Evolutionary conservation across 1,140 invertebrate species (phyloP).

Genomic region (Camponotus pennsylvanicus): DNA sequence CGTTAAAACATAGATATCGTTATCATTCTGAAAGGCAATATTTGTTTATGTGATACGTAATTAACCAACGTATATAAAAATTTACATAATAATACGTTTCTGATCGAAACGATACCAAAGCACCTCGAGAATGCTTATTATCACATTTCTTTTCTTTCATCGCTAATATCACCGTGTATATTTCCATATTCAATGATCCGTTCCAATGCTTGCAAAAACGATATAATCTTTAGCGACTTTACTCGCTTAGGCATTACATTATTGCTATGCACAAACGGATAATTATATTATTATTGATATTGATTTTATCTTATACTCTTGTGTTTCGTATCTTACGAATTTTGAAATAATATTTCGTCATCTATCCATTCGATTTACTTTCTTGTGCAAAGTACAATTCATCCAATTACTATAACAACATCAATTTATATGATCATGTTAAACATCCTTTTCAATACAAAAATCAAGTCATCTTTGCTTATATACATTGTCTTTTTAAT

Average conservation of each 20-base stretch:
- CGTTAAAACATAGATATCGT: neutral
- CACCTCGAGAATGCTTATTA: slow-evolving; percentile 9
- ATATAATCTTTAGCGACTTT: slow-evolving; percentile 14
- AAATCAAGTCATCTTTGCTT: neutral
- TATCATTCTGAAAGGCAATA: neutral
- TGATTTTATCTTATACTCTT: neutral
- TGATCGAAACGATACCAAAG: neutral
- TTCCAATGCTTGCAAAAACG: slow-evolving; percentile 13
- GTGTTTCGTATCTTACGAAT: slow-evolving; percentile 28
- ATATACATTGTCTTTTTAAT: neutral
- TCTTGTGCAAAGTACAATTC: neutral
- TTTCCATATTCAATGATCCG: slow-evolving; percentile 60
- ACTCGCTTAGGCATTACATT: neutral
- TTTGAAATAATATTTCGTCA: slow-evolving; percentile 39
- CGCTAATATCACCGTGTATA: neutral
- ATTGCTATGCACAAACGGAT: neutral
- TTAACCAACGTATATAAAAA: neutral
- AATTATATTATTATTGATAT: neutral
- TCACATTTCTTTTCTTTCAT: slow-evolving; percentile 57
- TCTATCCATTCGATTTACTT: neutral
- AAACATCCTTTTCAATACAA: neutral
- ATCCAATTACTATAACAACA: neutral
- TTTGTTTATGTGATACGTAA: neutral
- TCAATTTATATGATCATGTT: neutral
- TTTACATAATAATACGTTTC: slow-evolving; percentile 14